phyloP scores from a whole-genome alignment of 2,113 vertebrate species.

The Lasiurus cinereus region DNA sequence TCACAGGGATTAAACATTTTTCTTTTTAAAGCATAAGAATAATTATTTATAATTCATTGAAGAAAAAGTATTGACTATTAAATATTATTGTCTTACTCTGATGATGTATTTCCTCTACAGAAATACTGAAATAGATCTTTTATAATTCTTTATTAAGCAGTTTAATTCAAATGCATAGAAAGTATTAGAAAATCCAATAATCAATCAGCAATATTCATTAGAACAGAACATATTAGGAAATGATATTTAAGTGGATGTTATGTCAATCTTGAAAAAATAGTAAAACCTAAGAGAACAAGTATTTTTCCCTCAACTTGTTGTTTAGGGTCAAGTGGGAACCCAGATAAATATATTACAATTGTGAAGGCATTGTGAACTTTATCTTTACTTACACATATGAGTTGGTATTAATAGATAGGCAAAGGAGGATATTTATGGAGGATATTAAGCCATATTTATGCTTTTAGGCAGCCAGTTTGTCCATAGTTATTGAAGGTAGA shows the following conservation, averaged over 20 bases:
- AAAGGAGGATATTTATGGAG: background rate
- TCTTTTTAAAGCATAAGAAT: conserved; percentile 2
- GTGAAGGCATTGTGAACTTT: background rate
- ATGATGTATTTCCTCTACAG: background rate
- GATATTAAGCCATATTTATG: too few species aligned
- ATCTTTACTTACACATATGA: background rate
- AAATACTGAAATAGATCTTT: conserved; percentile 11
- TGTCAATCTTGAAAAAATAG: background rate
- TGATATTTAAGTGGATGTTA: background rate
- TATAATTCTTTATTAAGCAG: background rate
- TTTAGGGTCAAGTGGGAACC: background rate
- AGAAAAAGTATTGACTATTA: conserved; percentile 24
- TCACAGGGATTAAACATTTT: background rate
- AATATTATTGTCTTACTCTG: background rate
- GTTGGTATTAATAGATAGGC: background rate
- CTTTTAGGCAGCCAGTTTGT: background rate
- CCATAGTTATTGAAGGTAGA: background rate
- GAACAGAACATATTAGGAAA: background rate
- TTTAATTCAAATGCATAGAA: background rate
- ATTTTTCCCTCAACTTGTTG: background rate
- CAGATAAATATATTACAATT: background rate
- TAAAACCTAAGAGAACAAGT: background rate
- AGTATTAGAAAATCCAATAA: background rate
- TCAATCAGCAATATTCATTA: background rate
- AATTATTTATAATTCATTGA: conserved; percentile 18